phyloP scores from a whole-genome alignment of 2,113 vertebrate genomes.

The Tauraco erythrolophus region DNA sequence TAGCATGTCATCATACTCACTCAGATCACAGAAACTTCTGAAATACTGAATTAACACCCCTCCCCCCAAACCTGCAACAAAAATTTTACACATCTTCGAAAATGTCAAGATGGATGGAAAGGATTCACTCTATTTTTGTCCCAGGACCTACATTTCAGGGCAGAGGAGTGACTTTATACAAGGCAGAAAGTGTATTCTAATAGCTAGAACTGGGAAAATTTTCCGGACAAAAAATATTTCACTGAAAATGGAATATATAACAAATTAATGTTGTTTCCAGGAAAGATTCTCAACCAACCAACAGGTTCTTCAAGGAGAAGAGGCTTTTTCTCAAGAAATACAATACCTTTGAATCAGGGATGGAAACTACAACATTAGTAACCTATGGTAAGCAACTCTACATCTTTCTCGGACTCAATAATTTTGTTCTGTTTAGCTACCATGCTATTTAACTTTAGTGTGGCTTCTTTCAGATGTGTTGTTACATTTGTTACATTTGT shows the following conservation, averaged over 20 bases:
- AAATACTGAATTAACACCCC: slow-evolving; percentile 2
- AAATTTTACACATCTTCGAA: background rate
- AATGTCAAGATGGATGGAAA: background rate
- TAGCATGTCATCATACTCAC: background rate
- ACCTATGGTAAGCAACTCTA: background rate
- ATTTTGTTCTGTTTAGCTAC: background rate
- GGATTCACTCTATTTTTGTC: slow-evolving; percentile 5
- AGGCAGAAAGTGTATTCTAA: background rate
- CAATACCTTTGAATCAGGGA: background rate
- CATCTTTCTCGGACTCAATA: background rate
- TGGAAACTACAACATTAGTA: background rate
- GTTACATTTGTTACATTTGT: no score
- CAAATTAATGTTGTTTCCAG: background rate
- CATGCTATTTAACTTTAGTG: background rate
- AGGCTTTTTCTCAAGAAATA: background rate
- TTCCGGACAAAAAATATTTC: background rate
- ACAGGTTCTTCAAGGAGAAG: background rate
- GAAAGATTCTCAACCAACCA: background rate
- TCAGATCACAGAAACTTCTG: background rate
- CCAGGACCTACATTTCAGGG: background rate
- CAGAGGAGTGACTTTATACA: background rate
- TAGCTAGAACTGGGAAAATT: background rate
- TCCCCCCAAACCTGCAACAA: background rate
- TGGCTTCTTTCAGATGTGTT: background rate
- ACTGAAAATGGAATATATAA: background rate